Evolutionary conservation across 1,140 invertebrate genomes (phyloP), one percentile per base, ranked within the genome.

Genomic region (Cephus cinctus): DNA sequence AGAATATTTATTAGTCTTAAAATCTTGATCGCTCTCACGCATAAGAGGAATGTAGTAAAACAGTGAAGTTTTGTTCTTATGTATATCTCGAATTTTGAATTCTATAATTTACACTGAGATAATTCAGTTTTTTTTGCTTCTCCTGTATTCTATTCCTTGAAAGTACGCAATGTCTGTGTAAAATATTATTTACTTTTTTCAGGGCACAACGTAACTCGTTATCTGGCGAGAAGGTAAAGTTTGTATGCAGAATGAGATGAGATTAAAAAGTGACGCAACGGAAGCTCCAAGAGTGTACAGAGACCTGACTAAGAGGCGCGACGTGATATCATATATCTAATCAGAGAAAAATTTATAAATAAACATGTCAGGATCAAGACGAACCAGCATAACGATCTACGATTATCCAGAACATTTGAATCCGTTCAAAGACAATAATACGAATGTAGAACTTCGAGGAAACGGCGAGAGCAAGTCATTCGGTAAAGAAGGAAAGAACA

Each of bases 341-440:
- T 20, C 2, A 23, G 27, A 36, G 9, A 20, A 44, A 14, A 21
- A 11, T 5, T 34, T 23, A 18, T 19, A 30, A 31, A 44, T 19
- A 56, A 67, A 48, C 50, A 74, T 72, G 69, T 71, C 67, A 45
- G 53, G 14, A 23, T 47, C 55, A 15, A 65, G 71, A 56, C 61
- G 72, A 51, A 56, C 68, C 14, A 74, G 65, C 47, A 51, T 72
- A 47, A 72, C 68, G 34, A 80, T 85, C 54, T 78, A 85, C 66
- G 80, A 86, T 65, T 87, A 87, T 68, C 85, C 85, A 14, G 85
- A 86, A 61, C 84, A 86, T 62, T 71, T 87, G 27, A 86, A 87
- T 72, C 85, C 85, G 3, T 87, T 87, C 67, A 78, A 80, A 49
- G 84, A 84, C 34, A 79, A 83, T 50, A 79, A 83, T 54, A 23